Evolutionary conservation across 2,888 invertebrate species (phyloP).

Genomic region (Drosophila gaucha): DNA sequence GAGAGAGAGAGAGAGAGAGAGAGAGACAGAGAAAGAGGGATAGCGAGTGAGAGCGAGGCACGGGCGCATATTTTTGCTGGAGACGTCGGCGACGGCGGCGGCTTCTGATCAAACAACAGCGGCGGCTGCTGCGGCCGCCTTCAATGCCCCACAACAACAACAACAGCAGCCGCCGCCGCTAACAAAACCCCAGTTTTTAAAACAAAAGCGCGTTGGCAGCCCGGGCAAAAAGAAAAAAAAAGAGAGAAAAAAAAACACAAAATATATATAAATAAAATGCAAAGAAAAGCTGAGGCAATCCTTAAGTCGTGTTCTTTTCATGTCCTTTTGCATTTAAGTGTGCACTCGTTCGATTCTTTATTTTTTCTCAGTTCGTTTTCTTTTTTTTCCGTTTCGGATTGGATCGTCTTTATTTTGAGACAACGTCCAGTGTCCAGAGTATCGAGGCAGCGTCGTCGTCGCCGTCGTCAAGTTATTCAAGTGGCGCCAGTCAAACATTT

Average conservation of each 20-base stretch:
- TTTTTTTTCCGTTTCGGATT: conserved; percentile 48
- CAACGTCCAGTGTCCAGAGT: conserved; percentile 35
- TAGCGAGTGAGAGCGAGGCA: conserved; percentile 16
- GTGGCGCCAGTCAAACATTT: conserved; percentile 83
- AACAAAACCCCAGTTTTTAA: conserved; percentile 44
- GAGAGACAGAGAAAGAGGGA: not conserved
- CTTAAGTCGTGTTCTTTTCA: conserved; percentile 77
- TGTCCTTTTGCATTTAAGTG: conserved; percentile 79
- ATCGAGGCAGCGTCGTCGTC: conserved; percentile 15
- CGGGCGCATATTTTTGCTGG: conserved; percentile 55
- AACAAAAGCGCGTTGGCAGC: conserved; percentile 77
- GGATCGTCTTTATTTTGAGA: conserved; percentile 73
- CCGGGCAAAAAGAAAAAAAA: conserved; percentile 27
- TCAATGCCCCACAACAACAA: conserved; percentile 53
- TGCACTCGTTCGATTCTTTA: conserved; percentile 67
- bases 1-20: not conserved
- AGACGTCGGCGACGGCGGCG: conserved; percentile 32
- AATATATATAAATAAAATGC: conserved; percentile 5
- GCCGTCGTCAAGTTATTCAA: conserved; percentile 80
- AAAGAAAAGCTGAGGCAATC: conserved; percentile 49
- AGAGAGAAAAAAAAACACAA: conserved; percentile 18
- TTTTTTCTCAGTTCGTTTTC: not conserved
- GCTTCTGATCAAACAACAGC: conserved; percentile 73
- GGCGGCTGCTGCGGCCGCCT: conserved; percentile 51
- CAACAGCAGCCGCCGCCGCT: conserved; percentile 7